Base-by-base conservation (phyloP, 1,140 invertebrate genomes). In the Trachelipus rathkii region DNA sequence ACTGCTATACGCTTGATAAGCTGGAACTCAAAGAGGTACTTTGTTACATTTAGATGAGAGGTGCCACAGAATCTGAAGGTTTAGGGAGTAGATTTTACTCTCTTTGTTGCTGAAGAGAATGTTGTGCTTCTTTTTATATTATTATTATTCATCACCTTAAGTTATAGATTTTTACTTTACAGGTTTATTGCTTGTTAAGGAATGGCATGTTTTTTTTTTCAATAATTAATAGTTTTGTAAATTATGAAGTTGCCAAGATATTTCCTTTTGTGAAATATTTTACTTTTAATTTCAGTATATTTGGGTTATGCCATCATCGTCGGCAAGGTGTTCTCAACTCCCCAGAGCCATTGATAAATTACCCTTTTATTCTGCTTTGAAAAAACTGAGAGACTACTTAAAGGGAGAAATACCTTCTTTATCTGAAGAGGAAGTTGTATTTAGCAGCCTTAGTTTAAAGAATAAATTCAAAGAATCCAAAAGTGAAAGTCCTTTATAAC, bases 301-400 rank as follows among this genome's bases (percentile, higher is more conserved):
- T 88, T 98, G 94, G 94, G 96, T 98, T 83, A 97, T 98, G 95
- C 96, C 96, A 77, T 98, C 96, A 53, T 97, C 95, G 24, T 96
- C 94, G 84, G 96, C 96, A 50, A 89, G 96, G 77, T 98, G 95
- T 87, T 94, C 95, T 43, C 95, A 98, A 84, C 87, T 98, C 79
- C 96, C 96, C 0, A 89, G 95, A 78, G 95, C 95, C 3, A 92
- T 95, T 0, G 96, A 98, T 86, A 98, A 98, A 86, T 94, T 98
- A 50, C 96, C 96, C 77, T 98, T 97, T 87, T 98, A 97, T 87
- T 89, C 92, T 53, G 95, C 95, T 23, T 87, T 98, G 21, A 96
- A 95, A 84, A 97, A 97, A 85, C 94, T 98, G 85, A 88, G 95
- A 33, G 96, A 98, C 85, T 95, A 95, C 87, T 85, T 97, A n/a